Conservation (phyloP, 1,140 invertebrate genomes). For the Rhizoglyphus robini region DNA sequence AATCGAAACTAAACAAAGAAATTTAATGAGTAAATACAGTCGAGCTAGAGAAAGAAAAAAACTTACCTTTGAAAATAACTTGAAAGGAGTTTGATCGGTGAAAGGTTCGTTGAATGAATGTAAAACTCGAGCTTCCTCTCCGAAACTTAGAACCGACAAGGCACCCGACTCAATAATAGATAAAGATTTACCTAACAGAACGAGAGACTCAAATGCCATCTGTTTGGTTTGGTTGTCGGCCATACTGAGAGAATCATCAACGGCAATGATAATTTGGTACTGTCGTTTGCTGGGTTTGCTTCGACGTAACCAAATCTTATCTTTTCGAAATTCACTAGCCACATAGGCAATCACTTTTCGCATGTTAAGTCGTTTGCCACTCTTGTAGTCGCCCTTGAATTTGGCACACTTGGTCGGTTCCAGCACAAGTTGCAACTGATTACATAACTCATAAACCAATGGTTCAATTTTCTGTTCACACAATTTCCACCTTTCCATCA, state of each 20-base stretch:
- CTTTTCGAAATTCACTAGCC: conserved; percentile 94
- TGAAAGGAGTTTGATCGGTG: conserved; percentile 60
- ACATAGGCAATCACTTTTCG: conserved; percentile 92
- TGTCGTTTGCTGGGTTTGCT: conserved; percentile 89
- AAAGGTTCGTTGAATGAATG: conserved; percentile 70
- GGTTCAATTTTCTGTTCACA: conserved; percentile 45
- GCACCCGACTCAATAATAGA: conserved; percentile 84
- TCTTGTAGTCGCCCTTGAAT: conserved; percentile 85
- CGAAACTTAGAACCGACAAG: conserved; percentile 79
- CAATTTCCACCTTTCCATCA: conserved; percentile 34
- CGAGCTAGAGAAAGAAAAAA: background rate
- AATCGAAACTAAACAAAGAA: conserved; percentile 49
- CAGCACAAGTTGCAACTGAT: conserved; percentile 78
- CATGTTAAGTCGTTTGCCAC: conserved; percentile 95
- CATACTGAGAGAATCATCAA: conserved; percentile 83
- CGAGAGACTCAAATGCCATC: conserved; percentile 84
- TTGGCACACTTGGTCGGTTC: conserved; percentile 86
- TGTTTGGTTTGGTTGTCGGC: conserved; percentile 39
- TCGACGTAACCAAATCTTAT: conserved; percentile 94
- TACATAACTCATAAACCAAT: conserved; percentile 75
- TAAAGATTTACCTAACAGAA: conserved; percentile 78
- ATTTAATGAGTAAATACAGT: conserved; percentile 2
- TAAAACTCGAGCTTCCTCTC: conserved; percentile 64
- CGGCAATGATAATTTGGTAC: conserved; percentile 89
- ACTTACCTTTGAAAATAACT: conserved; percentile 24